Conservation (phyloP, 2,797 vertebrate species). For the Poecilia picta region DNA sequence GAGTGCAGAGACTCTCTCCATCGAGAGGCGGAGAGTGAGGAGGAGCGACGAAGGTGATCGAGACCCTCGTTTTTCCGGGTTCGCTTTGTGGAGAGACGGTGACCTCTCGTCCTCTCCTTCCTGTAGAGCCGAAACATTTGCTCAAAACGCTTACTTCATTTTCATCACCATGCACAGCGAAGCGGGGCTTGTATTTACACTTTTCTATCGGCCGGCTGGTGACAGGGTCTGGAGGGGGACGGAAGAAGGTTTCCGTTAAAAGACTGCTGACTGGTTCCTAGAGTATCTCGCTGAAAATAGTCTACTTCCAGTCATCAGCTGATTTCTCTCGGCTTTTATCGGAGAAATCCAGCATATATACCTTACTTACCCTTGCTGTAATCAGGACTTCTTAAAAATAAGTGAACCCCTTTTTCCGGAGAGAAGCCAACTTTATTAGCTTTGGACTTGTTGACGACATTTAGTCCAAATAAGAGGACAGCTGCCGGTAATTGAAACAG, state of each 20-base stretch:
- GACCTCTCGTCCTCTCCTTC: conserved; percentile 63
- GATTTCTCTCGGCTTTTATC: neutral
- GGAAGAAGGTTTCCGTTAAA: conserved; percentile 59
- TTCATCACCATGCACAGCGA: conserved; percentile 31
- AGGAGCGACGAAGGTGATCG: conserved; percentile 62
- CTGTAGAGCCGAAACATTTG: conserved; percentile 48
- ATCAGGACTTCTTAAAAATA: too few relatives aligned
- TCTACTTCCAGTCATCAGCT: neutral
- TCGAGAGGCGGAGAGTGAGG: conserved; percentile 44
- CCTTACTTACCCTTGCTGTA: neutral
- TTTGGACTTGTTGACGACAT: neutral
- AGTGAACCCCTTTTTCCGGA: neutral
- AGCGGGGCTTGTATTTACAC: conserved; percentile 53
- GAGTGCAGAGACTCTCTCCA: conserved; percentile 58
- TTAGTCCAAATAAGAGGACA: neutral
- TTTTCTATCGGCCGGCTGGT: conserved; percentile 43
- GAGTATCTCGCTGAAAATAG: conserved; percentile 6
- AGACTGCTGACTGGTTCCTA: conserved; percentile 55
- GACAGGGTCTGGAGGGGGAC: conserved; percentile 60
- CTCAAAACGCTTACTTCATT: conserved; percentile 54
- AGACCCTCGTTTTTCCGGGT: conserved; percentile 65
- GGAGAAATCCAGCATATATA: too few relatives aligned
- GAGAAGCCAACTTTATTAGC: neutral
- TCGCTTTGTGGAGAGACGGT: conserved; percentile 42
- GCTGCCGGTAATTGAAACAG: neutral